Evolutionary conservation across 2,797 vertebrate species (phyloP).

Genomic region (Lycodopsis pacificus): DNA sequence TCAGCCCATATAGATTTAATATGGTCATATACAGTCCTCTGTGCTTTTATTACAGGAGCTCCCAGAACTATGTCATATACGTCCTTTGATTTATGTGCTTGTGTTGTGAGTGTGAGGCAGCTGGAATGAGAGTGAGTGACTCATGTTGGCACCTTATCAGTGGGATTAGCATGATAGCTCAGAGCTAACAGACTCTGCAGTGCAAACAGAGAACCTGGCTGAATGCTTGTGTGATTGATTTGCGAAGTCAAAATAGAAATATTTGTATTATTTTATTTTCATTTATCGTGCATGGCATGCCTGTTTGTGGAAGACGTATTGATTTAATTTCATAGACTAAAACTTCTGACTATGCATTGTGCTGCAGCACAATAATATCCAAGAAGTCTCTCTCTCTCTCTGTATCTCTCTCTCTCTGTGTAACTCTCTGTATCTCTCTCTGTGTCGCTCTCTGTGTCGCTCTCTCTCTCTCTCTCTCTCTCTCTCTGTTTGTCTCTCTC

Average conservation of each 20-base stretch:
- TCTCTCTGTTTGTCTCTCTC: too few relatives aligned
- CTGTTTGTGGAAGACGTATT: constrained; percentile 25
- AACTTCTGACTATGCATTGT: constrained; percentile 13
- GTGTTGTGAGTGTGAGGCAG: constrained; percentile 23
- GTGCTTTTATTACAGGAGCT: constrained; percentile 31
- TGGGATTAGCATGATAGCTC: constrained; percentile 43
- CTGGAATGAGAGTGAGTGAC: constrained; percentile 38
- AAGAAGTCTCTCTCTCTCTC: too few relatives aligned
- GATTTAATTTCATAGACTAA: constrained; percentile 17
- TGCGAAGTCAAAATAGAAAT: constrained; percentile 31
- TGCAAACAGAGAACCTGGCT: neutral
- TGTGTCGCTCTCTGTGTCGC: too few relatives aligned
- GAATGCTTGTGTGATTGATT: constrained; percentile 41
- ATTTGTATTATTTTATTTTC: constrained; percentile 1
- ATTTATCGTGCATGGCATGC: constrained; percentile 24
- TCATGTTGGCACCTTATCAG: constrained; percentile 48
- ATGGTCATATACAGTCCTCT: constrained; percentile 9
- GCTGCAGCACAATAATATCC: neutral
- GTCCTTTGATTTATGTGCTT: constrained; percentile 29
- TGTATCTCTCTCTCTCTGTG: too few relatives aligned
- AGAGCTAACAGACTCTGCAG: neutral
- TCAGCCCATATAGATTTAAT: constrained; percentile 18
- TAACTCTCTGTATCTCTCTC: too few relatives aligned
- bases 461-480: too few relatives aligned
- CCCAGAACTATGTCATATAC: constrained; percentile 5